A percentile compares a stretch with the other conserved stretches of the same genome.
Conservation (phyloP, 1,140 invertebrate species). For the Berghia stephanieae region DNA sequence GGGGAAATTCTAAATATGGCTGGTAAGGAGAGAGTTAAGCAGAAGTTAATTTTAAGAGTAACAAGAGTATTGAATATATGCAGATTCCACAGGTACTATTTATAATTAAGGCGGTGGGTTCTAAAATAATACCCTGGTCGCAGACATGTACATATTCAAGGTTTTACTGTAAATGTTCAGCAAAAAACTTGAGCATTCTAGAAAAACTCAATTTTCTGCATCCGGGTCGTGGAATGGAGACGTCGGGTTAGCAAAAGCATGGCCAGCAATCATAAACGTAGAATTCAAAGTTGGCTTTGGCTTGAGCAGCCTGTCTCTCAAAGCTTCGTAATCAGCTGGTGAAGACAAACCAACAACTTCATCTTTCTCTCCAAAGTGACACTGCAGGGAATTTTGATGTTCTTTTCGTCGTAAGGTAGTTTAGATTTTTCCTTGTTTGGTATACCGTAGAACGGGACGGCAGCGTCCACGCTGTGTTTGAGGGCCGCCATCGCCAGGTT, state of each 20-base stretch:
- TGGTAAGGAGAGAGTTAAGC: too few species aligned
- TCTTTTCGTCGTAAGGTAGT: conserved; percentile 45
- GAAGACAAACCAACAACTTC: conserved; percentile 39
- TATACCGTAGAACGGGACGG: conserved; percentile 61
- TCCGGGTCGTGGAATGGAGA: conserved; percentile 25
- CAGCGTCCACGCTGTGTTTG: conserved; percentile 46
- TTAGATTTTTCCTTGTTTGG: conserved; percentile 34
- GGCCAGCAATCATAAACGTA: conserved; percentile 36
- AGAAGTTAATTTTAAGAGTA: too few species aligned
- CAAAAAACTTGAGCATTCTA: conserved; percentile 33
- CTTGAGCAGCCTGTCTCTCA: conserved; percentile 35
- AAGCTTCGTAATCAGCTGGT: conserved; percentile 31
- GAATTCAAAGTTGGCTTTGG: conserved; percentile 29
- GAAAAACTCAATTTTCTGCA: conserved; percentile 24
- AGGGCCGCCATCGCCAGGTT: conserved; percentile 47
- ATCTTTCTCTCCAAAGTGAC: conserved; percentile 57
- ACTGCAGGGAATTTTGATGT: conserved; percentile 57
- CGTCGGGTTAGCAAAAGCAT: conserved; percentile 37
- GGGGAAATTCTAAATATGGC: too few species aligned
- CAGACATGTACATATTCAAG: too few species aligned
- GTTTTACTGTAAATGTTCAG: too few species aligned
- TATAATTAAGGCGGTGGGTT: too few species aligned
- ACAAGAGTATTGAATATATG: too few species aligned
- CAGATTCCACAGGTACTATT: too few species aligned
- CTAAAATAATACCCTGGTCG: too few species aligned